A percentile compares a stretch with the other conserved stretches of the same genome.
Evolutionary conservation across 1,140 invertebrate genomes (phyloP).

Genomic region (Drosophila mauritiana): DNA sequence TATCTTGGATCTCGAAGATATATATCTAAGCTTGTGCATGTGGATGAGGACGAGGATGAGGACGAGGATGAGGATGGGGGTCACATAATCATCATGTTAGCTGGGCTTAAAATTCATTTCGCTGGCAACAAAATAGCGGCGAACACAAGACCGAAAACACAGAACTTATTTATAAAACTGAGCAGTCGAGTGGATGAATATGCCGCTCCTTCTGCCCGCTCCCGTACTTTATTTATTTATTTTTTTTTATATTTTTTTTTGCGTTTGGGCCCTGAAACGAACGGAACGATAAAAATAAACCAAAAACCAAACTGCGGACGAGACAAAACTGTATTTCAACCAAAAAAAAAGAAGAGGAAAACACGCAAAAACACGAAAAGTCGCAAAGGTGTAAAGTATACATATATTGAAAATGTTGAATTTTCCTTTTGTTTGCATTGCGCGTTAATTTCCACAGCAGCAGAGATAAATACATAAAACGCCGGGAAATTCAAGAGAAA

Average conservation of each 20-base stretch:
- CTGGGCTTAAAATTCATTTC: constrained; percentile 66
- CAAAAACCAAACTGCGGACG: constrained; percentile 50
- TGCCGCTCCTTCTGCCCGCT: constrained; percentile 32
- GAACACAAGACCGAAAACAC: constrained; percentile 28
- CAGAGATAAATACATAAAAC: constrained; percentile 40
- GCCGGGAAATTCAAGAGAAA: constrained; percentile 17
- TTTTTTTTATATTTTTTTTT: constrained; percentile 5
- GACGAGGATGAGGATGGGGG: background rate
- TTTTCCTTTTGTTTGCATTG: constrained; percentile 37
- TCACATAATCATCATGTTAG: constrained; percentile 30
- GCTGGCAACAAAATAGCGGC: constrained; percentile 27
- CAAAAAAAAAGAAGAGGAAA: constrained; percentile 2
- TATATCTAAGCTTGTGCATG: background rate
- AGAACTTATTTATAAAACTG: constrained; percentile 77
- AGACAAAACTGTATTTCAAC: constrained; percentile 34
- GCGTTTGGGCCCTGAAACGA: constrained; percentile 44
- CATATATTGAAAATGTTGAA: constrained; percentile 26
- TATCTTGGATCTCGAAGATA: constrained; percentile 20
- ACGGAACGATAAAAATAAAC: constrained; percentile 69
- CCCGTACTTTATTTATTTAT: constrained; percentile 14
- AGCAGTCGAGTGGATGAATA: constrained; percentile 76
- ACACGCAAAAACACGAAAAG: constrained; percentile 12
- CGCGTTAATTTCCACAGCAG: constrained; percentile 31
- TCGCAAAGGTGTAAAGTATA: constrained; percentile 62
- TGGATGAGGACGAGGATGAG: background rate